These are phyloP conservation scores for Dufourea novaeangliae DNA, from an alignment of 1,140 invertebrate genomes.

Conservation along the genomic window DNA sequence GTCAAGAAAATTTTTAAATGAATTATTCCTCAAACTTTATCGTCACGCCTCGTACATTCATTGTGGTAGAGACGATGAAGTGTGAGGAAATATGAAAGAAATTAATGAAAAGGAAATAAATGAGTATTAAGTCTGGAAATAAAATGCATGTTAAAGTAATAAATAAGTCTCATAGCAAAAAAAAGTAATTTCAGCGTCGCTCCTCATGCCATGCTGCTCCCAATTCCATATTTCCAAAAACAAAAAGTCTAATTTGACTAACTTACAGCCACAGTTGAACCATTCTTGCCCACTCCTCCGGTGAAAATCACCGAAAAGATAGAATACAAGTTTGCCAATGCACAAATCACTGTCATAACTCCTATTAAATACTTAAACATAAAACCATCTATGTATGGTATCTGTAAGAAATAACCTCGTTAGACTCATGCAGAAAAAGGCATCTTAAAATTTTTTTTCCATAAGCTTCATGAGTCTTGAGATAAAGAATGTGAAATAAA, in stretches of 20 bases:
- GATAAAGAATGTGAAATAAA: constrained; percentile 26
- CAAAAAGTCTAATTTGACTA: constrained; percentile 71
- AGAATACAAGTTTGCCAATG: constrained; percentile 86
- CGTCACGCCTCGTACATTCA: no score
- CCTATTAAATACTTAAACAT: constrained; percentile 89
- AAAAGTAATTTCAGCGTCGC: constrained; percentile 71
- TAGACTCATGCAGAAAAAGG: constrained; percentile 57
- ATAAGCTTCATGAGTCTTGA: constrained; percentile 25
- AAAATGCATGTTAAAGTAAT: constrained; percentile 63
- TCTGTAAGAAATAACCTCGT: constrained; percentile 79
- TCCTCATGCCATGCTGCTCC: constrained; percentile 80
- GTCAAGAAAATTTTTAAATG: no score
- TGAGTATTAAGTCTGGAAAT: constrained; percentile 45
- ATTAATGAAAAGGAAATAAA: constrained; percentile 28
- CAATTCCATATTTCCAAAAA: constrained; percentile 73
- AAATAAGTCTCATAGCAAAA: constrained; percentile 71
- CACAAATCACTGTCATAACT: constrained; percentile 86
- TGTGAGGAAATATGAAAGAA: constrained; percentile 27
- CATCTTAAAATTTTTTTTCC: constrained; percentile 28
- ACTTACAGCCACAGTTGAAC: constrained; percentile 94
- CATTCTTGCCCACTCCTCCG: constrained; percentile 98
- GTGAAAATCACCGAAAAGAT: constrained; percentile 91
- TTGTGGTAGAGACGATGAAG: constrained; percentile 19
- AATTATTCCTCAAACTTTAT: no score
- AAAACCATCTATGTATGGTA: constrained; percentile 84